Evolutionary conservation across 1,140 invertebrate species (phyloP).

Genomic region (Ostrea denselamellosa): DNA sequence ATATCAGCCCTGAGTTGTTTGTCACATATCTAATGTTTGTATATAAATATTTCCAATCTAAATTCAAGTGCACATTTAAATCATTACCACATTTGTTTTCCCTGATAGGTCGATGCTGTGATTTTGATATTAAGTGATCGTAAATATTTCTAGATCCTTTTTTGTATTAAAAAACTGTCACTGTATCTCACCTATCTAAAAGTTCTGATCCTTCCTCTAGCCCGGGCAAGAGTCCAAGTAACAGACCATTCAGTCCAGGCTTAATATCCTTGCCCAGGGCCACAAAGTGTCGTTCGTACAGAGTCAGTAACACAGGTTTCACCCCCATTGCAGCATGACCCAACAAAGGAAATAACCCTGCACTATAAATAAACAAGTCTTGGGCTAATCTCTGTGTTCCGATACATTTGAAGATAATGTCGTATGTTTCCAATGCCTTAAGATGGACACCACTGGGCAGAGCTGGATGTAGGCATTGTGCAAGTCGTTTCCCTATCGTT

Average conservation of each 20-base stretch:
- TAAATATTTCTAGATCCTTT: too few species aligned
- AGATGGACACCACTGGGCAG: conserved; percentile 93
- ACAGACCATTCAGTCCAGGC: conserved; percentile 92
- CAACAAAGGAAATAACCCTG: conserved; percentile 93
- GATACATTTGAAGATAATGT: conserved; percentile 95
- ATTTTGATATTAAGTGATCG: too few species aligned
- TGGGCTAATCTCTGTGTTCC: conserved; percentile 89
- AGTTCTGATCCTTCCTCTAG: conserved; percentile 95
- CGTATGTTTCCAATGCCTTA: conserved; percentile 95
- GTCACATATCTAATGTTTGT: too few species aligned
- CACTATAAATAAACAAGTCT: conserved; percentile 90
- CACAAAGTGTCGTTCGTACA: conserved; percentile 96
- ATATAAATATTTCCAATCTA: too few species aligned
- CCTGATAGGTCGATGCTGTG: too few species aligned
- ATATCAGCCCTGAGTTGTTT: too few species aligned
- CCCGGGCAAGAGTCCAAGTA: conserved; percentile 92
- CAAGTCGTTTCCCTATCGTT: conserved; percentile 94
- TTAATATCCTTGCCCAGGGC: conserved; percentile 89
- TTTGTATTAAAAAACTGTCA: too few species aligned
- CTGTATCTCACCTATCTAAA: conserved; percentile 85
- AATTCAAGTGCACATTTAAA: too few species aligned
- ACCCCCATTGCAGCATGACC: conserved; percentile 93
- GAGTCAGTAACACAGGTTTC: conserved; percentile 88
- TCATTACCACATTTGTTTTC: too few species aligned
- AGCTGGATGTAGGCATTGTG: conserved; percentile 96